phyloP scores from a whole-genome alignment of 1,140 invertebrate genomes.

The Pararge aegeria region DNA sequence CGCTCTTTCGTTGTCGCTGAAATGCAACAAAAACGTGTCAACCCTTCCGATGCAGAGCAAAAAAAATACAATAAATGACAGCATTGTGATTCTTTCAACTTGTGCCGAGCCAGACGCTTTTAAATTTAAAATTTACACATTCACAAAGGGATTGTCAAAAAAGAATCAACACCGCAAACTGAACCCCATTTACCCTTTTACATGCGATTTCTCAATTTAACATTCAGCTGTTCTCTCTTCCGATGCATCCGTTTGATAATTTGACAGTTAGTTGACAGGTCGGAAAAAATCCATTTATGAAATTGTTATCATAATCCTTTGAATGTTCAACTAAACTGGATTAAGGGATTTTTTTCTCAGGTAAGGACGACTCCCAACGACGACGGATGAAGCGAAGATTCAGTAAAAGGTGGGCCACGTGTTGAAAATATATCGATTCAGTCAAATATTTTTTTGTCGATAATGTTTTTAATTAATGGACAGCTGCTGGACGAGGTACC shows the following conservation, averaged over 20 bases:
- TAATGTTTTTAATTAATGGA: too few species aligned
- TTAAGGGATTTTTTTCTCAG: slow-evolving; percentile 57
- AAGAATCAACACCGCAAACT: slow-evolving; percentile 45
- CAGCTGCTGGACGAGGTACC: too few species aligned
- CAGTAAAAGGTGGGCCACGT: too few species aligned
- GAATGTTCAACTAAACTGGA: slow-evolving; percentile 42
- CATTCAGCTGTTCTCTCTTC: slow-evolving; percentile 54
- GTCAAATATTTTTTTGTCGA: too few species aligned
- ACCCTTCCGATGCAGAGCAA: slow-evolving; percentile 22
- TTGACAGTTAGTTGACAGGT: slow-evolving; percentile 60
- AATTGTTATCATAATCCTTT: slow-evolving; percentile 51
- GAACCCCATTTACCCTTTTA: slow-evolving; percentile 45
- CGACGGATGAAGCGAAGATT: slow-evolving; percentile 1
- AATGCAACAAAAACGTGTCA: slow-evolving; percentile 27
- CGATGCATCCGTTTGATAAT: slow-evolving; percentile 55
- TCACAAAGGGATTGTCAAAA: slow-evolving; percentile 56
- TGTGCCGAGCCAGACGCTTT: slow-evolving; percentile 34
- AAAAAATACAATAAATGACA: slow-evolving; percentile 38
- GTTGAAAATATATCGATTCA: too few species aligned
- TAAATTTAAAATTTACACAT: slow-evolving; percentile 41
- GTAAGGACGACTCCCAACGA: slow-evolving; percentile 52
- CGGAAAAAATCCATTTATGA: slow-evolving; percentile 36
- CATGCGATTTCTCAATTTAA: slow-evolving; percentile 49
- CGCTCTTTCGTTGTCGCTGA: background rate
- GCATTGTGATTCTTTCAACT: slow-evolving; percentile 35